phyloP scores from a whole-genome alignment of 2,888 invertebrate species.

The Catocala fraxini region DNA sequence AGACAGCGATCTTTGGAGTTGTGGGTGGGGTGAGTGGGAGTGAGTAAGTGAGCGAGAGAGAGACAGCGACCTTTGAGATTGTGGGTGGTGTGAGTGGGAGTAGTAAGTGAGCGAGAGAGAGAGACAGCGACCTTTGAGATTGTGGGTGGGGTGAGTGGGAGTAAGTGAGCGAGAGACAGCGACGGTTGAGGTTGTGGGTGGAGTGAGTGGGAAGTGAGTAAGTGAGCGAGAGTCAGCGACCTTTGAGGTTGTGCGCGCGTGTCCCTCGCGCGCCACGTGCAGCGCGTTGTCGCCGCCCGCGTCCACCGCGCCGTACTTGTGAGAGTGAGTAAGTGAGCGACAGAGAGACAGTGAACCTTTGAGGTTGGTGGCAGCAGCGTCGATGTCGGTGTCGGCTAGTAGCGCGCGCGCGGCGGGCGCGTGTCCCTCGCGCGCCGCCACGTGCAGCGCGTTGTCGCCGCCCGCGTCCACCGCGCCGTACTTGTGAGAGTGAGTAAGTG shows the following conservation, averaged over 20 bases:
- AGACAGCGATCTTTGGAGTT: no score
- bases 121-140: slow-evolving; percentile 89
- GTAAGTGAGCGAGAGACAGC: slow-evolving; percentile 92
- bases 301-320: slow-evolving; percentile 91
- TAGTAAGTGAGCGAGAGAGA: no score
- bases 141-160: slow-evolving; percentile 90
- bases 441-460: slow-evolving; percentile 92
- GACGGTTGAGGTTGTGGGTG: no score
- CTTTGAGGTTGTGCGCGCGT: no score
- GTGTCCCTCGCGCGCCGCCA: slow-evolving; percentile 94
- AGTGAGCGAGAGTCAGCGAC: no score
- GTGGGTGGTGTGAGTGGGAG: no score
- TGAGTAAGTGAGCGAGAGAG: no score
- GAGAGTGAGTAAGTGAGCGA: no score
- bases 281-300: slow-evolving; percentile 93
- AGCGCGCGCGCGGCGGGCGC: slow-evolving; percentile 92
- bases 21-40: no score
- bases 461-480: slow-evolving; percentile 92
- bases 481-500: slow-evolving; percentile 65
- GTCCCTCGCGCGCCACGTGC: slow-evolving; percentile 93
- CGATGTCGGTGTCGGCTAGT: slow-evolving; percentile 90
- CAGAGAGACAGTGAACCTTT: slow-evolving; percentile 85
- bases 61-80: no score
- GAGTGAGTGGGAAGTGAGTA: no score
- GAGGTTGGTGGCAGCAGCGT: slow-evolving; percentile 93